Conservation (phyloP, 2,888 invertebrate species). For the Exocentrus adspersus region DNA sequence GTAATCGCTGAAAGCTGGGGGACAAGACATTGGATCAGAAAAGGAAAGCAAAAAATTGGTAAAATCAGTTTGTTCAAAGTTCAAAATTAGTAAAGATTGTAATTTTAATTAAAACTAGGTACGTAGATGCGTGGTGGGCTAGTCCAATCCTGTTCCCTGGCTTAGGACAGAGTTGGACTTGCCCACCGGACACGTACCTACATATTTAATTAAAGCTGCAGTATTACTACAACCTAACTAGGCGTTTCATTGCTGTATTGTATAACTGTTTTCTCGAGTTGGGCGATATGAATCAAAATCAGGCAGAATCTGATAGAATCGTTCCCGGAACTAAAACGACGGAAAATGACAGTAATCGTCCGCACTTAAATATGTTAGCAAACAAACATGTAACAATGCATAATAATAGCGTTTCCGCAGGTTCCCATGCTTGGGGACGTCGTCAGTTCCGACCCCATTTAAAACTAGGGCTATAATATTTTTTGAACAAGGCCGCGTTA, state of each 20-base stretch:
- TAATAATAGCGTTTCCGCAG: constrained; percentile 54
- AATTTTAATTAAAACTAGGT: no score
- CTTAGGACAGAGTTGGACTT: no score
- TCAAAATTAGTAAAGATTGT: no score
- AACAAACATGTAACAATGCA: constrained; percentile 58
- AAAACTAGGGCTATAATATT: constrained; percentile 60
- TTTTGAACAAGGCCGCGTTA: constrained; percentile 54
- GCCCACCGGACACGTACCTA: no score
- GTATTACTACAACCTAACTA: no score
- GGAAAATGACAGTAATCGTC: constrained; percentile 56
- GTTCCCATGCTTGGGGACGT: constrained; percentile 52
- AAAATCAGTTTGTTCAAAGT: no score
- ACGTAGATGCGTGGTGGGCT: no score
- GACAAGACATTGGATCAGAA: neutral
- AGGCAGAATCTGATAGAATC: constrained; percentile 44
- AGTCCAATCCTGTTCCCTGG: no score
- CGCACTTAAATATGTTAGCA: constrained; percentile 57
- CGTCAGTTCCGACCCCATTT: constrained; percentile 39
- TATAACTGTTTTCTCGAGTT: no score
- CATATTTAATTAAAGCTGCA: no score
- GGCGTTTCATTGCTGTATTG: no score
- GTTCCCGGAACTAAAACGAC: constrained; percentile 37
- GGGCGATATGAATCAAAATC: neutral
- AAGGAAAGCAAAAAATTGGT: no score
- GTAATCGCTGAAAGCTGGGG: constrained; percentile 24